These are phyloP conservation scores for Antheraea mylitta DNA, from an alignment of 1,140 invertebrate species.

Conservation along the genomic window DNA sequence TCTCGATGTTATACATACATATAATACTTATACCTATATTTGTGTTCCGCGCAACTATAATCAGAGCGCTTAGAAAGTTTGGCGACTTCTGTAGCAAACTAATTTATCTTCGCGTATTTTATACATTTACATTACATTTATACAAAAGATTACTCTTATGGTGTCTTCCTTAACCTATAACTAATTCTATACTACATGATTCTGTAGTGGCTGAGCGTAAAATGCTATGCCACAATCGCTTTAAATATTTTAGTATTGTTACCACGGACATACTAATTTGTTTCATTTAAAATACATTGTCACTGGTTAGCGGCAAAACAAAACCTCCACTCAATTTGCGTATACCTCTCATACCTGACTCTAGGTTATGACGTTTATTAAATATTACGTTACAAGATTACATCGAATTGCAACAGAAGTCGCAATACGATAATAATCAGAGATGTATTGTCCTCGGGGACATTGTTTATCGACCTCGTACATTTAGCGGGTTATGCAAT, in stretches of 20 bases:
- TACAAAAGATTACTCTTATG: no score
- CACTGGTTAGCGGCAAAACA: not conserved
- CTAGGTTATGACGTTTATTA: not conserved
- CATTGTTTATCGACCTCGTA: conserved; percentile 25
- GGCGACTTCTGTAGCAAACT: no score
- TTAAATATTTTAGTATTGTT: not conserved
- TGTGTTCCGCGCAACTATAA: no score
- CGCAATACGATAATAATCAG: conserved; percentile 16
- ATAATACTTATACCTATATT: no score
- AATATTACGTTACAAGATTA: conserved; percentile 15
- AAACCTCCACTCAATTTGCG: not conserved
- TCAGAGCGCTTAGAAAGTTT: no score
- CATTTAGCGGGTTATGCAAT: conserved; percentile 36
- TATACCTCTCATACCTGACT: not conserved
- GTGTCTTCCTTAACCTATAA: not conserved
- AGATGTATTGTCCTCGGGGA: conserved; percentile 20
- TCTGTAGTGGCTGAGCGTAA: not conserved
- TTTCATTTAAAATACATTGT: conserved; percentile 1
- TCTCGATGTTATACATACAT: no score
- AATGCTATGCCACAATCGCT: not conserved
- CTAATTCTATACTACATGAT: no score
- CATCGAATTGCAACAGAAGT: conserved; percentile 20
- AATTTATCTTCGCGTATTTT: no score
- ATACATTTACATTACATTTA: no score
- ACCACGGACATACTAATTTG: conserved; percentile 1